Conservation (phyloP, 2,113 vertebrate species). For the Rhea pennata region DNA sequence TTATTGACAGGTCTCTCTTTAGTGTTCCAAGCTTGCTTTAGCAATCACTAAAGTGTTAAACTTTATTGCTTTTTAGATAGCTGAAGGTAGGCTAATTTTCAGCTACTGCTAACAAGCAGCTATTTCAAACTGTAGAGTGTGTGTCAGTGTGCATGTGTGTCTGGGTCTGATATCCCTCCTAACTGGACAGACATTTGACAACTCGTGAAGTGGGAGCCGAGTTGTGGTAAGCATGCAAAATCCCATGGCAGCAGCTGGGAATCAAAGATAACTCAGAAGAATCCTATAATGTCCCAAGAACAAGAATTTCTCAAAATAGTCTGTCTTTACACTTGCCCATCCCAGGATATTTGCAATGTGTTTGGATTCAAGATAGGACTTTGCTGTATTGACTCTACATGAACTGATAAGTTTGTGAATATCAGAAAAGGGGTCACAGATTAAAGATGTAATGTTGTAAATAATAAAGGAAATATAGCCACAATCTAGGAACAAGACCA, state of each 20-base stretch:
- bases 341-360: not conserved
- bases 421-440: not conserved
- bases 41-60: not conserved
- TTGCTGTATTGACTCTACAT: rapidly evolving
- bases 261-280: not conserved
- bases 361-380: not conserved
- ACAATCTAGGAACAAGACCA: not conserved
- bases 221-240: not conserved
- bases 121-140: not conserved
- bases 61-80: not conserved
- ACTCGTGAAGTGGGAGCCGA: not conserved
- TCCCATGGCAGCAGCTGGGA: not conserved
- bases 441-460: not conserved
- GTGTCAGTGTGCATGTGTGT: rapidly evolving
- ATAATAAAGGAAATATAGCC: not conserved
- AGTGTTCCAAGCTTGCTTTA: not conserved
- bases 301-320: not conserved
- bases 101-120: not conserved
- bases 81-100: not conserved
- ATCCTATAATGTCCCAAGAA: not conserved
- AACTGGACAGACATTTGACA: not conserved
- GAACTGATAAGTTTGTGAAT: not conserved
- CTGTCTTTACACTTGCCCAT: not conserved
- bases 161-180: not conserved
- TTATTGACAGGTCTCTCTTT: not conserved